A percentile compares a stretch with the other conserved stretches of the same genome.
Conservation (phyloP, 2,888 invertebrate species). For the Venusia cambrica region DNA sequence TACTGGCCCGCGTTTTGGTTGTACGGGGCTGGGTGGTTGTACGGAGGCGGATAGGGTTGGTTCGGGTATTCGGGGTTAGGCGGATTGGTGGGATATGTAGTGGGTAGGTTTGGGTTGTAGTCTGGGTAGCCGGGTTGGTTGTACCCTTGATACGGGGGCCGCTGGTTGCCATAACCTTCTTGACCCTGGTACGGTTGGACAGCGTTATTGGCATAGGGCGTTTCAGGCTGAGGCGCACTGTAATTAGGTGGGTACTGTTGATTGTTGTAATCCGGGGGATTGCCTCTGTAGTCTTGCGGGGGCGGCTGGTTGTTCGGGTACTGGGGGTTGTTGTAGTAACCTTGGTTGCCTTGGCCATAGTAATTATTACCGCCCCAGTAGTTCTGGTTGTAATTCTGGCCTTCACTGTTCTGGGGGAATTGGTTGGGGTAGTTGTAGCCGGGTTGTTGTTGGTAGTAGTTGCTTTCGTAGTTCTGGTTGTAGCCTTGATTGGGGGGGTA, state of each 20-base stretch:
- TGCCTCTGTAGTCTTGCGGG: slow-evolving; percentile 55
- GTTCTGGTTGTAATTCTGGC: slow-evolving; percentile 64
- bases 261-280: slow-evolving; percentile 47
- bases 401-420: slow-evolving; percentile 59
- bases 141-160: slow-evolving; percentile 55
- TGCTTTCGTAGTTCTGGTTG: slow-evolving; percentile 64
- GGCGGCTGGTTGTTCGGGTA: slow-evolving; percentile 58
- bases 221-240: slow-evolving; percentile 48
- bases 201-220: slow-evolving; percentile 52
- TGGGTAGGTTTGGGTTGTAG: slow-evolving; percentile 49
- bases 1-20: slow-evolving; percentile 49
- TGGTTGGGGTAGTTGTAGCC: slow-evolving; percentile 69
- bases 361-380: slow-evolving; percentile 69
- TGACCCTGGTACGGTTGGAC: slow-evolving; percentile 56
- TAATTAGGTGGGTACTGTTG: slow-evolving; percentile 46
- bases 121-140: slow-evolving; percentile 54
- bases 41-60: slow-evolving; percentile 54
- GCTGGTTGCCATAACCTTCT: slow-evolving; percentile 55
- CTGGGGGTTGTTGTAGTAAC: slow-evolving; percentile 67
- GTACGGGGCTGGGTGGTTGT: slow-evolving; percentile 46
- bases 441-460: slow-evolving; percentile 66
- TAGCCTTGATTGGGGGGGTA: slow-evolving; percentile 74
- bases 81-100: slow-evolving; percentile 46
- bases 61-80: slow-evolving; percentile 50
- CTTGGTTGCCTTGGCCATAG: slow-evolving; percentile 52